These are phyloP conservation scores for Neodon shergylaensis DNA, from an alignment of 2,113 vertebrate genomes.

Conservation along the genomic window DNA sequence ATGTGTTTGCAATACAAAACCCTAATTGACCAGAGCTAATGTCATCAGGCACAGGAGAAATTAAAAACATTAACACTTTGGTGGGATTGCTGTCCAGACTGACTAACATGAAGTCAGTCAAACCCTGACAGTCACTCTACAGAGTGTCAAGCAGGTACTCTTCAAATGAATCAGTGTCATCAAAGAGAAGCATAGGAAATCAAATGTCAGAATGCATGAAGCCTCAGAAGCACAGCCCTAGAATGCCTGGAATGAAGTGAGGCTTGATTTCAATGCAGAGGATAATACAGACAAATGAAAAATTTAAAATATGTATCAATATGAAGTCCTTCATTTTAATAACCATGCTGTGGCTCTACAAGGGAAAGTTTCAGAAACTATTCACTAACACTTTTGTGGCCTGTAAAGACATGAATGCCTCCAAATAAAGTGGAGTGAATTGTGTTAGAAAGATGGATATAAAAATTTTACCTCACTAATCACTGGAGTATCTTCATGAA, in stretches of 20 bases:
- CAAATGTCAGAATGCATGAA: not conserved
- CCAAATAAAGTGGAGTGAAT: not conserved
- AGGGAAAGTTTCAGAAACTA: not conserved
- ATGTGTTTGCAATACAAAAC: not conserved
- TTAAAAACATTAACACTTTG: not conserved
- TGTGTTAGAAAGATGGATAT: not conserved
- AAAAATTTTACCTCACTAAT: not conserved
- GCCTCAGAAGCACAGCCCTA: not conserved
- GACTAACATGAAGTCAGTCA: not conserved
- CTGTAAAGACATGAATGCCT: not conserved
- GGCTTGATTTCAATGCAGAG: not conserved
- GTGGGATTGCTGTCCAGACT: not conserved
- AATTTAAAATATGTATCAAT: not conserved
- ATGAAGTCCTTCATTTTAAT: not conserved
- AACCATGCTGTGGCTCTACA: not conserved
- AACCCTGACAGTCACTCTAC: not conserved
- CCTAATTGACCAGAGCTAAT: not conserved
- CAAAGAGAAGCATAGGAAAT: not conserved
- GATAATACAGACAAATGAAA: not conserved
- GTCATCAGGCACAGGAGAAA: not conserved
- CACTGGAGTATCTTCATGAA: not conserved
- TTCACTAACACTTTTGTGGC: not conserved
- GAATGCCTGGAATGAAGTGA: not conserved
- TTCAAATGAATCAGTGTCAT: not conserved
- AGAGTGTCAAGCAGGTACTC: not conserved